phyloP scores from a whole-genome alignment of 2,797 vertebrate species.

The Taenioides sp. region DNA sequence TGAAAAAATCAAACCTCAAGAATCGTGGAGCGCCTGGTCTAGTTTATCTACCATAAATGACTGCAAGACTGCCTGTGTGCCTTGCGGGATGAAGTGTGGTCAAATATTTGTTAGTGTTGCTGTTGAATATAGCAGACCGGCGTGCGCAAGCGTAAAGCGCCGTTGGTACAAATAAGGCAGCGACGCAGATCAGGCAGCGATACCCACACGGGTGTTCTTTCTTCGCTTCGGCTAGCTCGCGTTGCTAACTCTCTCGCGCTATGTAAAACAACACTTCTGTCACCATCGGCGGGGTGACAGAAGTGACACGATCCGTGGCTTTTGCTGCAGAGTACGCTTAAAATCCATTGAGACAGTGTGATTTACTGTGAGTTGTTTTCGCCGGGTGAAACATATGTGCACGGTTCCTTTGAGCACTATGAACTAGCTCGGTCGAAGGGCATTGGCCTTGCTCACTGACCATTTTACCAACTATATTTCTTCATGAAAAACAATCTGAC shows the following conservation, averaged over 20 bases:
- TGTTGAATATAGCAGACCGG: conserved; percentile 6
- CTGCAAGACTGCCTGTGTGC: neutral
- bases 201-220: conserved; percentile 70
- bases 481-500: neutral
- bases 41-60: neutral
- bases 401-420: neutral
- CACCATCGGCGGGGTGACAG: rapidly evolving
- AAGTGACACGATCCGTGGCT: neutral
- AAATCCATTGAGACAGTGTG: conserved; percentile 1
- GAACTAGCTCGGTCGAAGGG: conserved; percentile 1
- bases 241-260: conserved; percentile 34
- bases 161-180: neutral
- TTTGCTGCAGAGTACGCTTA: rapidly evolving
- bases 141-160: neutral
- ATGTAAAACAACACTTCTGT: neutral
- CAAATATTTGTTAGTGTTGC: conserved; percentile 6
- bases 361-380: conserved; percentile 31
- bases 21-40: neutral
- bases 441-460: conserved; percentile 1
- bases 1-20: neutral
- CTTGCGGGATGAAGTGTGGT: neutral
- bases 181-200: conserved; percentile 4
- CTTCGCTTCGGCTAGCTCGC: conserved; percentile 43
- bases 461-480: neutral
- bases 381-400: conserved; percentile 21